These are phyloP conservation scores for Podarcis muralis DNA, from an alignment of 2,113 vertebrate genomes.

Conservation along the genomic window DNA sequence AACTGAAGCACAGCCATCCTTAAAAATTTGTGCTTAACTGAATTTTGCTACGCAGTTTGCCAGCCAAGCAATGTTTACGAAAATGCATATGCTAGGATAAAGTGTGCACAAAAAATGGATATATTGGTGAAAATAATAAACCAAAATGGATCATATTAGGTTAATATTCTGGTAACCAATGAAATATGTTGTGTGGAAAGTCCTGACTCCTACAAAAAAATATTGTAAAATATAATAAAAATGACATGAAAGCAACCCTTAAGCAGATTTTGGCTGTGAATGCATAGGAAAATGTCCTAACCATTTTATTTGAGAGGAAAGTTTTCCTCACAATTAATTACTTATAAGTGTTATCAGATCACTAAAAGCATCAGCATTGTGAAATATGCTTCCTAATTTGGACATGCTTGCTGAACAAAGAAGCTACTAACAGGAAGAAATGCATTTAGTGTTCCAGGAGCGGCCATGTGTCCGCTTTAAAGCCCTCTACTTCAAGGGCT, in stretches of 20 bases:
- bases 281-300: not conserved
- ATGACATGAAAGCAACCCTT: not conserved
- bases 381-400: slow-evolving; percentile 44
- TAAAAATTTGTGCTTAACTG: no score
- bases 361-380: slow-evolving; percentile 23
- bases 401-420: slow-evolving; percentile 24
- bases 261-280: not conserved
- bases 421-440: rapidly evolving
- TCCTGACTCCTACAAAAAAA: not conserved
- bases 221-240: not conserved
- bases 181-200: not conserved
- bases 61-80: no score
- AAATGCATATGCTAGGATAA: no score
- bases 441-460: not conserved
- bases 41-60: no score
- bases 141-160: no score
- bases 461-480: no score
- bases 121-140: no score
- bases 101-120: no score
- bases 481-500: no score
- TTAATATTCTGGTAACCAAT: not conserved
- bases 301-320: slow-evolving; percentile 52
- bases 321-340: slow-evolving; percentile 37
- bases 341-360: slow-evolving; percentile 46
- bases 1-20: no score